Evolutionary conservation across 2,113 vertebrate species (phyloP), one percentile per base, ranked within the genome.

Genomic region (Grallaria varia): DNA sequence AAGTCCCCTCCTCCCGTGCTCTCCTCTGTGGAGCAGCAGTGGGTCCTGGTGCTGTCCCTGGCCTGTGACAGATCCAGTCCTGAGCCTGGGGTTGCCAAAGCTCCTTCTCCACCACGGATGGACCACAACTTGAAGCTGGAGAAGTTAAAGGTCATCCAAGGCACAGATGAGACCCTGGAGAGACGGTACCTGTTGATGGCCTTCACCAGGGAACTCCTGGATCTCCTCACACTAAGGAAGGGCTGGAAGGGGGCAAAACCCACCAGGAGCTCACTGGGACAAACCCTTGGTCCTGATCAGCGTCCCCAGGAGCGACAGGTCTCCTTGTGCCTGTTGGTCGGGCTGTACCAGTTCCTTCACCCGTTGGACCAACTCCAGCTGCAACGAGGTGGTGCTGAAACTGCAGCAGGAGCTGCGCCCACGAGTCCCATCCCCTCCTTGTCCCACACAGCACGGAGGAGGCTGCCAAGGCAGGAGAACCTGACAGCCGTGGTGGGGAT

Each of bases 331-430:
- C 73, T 92, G 92, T 71, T 83, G 64, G 89, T 95, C 89, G 78
- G 89, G 94, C 72, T 69, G 67, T 89, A 90, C 92, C 85, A 87
- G 94, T 95, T 92, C n/a, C 30, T 83, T 75, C 31, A n/a, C 23
- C 35, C 7, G 5, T 50, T 69, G 82, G 81, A 84, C n/a, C 75
- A 56, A 84, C 18, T 62, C 89, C 94, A 90, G 47, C 40, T 47
- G 42, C 63, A 79, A 75, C 4, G 1, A 87, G 89, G 89, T 87
- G 85, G 77, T 94, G 81, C 91, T 95, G 92, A 79, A 89, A 90
- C 86, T 67, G 28, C n/a, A 71, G 53, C 77, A 42, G 13, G 52
- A 75, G 85, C 77, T 87, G 62, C 56, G 66, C 73, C 62, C 42
- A 67, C 81, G 45, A 24, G 67, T 89, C 67, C 37, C 89, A 52